Percentiles rank a stretch among this genome's conserved stretches.
These are phyloP conservation scores for Cremastobaeus sp. DNA, from an alignment of 2,888 invertebrate species.

Conservation along the genomic window DNA sequence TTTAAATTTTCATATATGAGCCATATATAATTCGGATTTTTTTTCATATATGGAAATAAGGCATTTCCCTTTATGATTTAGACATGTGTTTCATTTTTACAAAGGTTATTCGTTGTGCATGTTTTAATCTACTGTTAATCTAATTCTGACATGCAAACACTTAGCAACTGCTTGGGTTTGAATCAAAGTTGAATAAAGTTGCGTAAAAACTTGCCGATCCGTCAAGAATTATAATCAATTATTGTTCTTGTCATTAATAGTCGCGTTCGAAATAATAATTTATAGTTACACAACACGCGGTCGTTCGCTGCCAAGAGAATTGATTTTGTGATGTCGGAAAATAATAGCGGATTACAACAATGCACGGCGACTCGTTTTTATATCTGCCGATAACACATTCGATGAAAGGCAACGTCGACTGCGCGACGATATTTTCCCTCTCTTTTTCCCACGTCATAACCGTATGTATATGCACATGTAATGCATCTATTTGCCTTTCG, in stretches of 20 bases:
- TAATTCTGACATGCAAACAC: too few species aligned
- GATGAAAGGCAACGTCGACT: constrained; percentile 58
- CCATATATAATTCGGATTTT: too few species aligned
- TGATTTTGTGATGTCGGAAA: constrained; percentile 55
- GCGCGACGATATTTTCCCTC: constrained; percentile 52
- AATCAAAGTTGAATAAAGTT: too few species aligned
- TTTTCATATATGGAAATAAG: too few species aligned
- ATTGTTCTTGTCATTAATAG: constrained; percentile 24
- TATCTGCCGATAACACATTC: constrained; percentile 55
- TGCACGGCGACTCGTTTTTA: constrained; percentile 56
- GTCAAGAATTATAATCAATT: constrained; percentile 14
- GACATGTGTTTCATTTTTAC: too few species aligned
- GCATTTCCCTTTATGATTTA: too few species aligned
- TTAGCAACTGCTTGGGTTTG: too few species aligned
- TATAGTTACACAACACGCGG: constrained; percentile 24
- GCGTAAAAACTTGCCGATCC: too few species aligned
- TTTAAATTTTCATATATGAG: too few species aligned
- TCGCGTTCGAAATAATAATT: constrained; percentile 23
- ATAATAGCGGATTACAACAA: constrained; percentile 55
- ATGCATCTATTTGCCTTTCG: constrained; percentile 70
- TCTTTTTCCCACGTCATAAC: constrained; percentile 71
- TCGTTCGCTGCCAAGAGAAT: constrained; percentile 31
- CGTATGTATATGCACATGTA: constrained; percentile 60
- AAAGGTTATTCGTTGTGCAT: too few species aligned
- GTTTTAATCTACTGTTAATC: too few species aligned